phyloP scores from a whole-genome alignment of 1,140 invertebrate species.

The Ostrea edulis region DNA sequence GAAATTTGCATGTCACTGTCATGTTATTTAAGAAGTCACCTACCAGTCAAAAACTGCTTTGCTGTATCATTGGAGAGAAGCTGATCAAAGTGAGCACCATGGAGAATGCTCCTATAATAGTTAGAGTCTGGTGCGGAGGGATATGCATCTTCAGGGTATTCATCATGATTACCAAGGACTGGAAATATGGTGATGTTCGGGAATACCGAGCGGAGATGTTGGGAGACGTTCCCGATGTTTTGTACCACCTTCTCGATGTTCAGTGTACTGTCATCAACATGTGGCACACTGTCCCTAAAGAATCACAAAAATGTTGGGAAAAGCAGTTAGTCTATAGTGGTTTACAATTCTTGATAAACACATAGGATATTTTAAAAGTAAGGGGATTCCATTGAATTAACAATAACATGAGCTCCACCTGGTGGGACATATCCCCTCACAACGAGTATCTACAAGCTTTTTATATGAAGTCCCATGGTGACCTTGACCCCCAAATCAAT shows the following conservation, averaged over 20 bases:
- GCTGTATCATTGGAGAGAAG: constrained; percentile 57
- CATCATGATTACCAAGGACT: constrained; percentile 80
- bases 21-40: neutral
- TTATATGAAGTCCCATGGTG: too few relatives aligned
- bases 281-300: constrained; percentile 78
- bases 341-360: too few relatives aligned
- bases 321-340: too few relatives aligned
- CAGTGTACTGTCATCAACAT: constrained; percentile 69
- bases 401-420: too few relatives aligned
- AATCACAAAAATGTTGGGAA: neutral
- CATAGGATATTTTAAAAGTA: too few relatives aligned
- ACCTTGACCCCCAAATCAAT: too few relatives aligned
- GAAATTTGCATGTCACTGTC: too few relatives aligned
- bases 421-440: too few relatives aligned
- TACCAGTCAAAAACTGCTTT: constrained; percentile 54
- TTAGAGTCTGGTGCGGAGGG: constrained; percentile 48
- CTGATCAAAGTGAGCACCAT: constrained; percentile 70
- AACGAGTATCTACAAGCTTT: too few relatives aligned
- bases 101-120: constrained; percentile 75
- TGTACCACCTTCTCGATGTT: constrained; percentile 66
- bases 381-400: too few relatives aligned
- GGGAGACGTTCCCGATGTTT: constrained; percentile 75
- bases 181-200: constrained; percentile 76
- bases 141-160: constrained; percentile 70
- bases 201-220: constrained; percentile 70